phyloP scores from a whole-genome alignment of 1,140 invertebrate genomes.

The Drosophila mayri region DNA sequence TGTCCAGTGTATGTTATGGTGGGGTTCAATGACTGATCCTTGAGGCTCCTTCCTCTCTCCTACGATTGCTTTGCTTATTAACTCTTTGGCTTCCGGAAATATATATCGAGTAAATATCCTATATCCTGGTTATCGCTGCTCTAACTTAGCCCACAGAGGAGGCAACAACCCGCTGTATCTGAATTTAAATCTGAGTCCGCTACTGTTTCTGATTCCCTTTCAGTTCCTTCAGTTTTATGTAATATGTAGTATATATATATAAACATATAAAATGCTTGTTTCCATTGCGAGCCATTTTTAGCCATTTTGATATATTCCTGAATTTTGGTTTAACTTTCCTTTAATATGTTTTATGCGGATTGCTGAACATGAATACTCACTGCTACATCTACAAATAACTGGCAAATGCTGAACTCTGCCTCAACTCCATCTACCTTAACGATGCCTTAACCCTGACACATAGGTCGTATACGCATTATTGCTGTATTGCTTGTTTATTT shows the following conservation, averaged over 20 bases:
- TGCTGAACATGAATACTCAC: background rate
- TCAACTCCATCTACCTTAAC: background rate
- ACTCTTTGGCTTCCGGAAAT: background rate
- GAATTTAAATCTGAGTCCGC: background rate
- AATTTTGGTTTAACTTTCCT: background rate
- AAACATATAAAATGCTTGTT: slow-evolving; percentile 16
- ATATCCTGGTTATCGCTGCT: background rate
- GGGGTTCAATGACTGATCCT: slow-evolving; percentile 57
- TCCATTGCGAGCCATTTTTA: background rate
- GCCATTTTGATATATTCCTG: slow-evolving; percentile 5
- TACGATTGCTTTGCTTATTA: slow-evolving; percentile 4
- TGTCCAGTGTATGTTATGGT: slow-evolving; percentile 51
- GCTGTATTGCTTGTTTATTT: background rate
- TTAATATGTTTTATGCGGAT: background rate
- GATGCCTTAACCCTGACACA: background rate
- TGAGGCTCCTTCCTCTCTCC: background rate
- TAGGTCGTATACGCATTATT: slow-evolving; percentile 1
- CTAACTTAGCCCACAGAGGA: background rate
- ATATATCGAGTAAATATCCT: slow-evolving; percentile 1
- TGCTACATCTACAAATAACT: slow-evolving; percentile 9
- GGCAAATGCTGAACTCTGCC: background rate
- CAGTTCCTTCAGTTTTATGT: background rate
- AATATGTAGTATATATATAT: background rate
- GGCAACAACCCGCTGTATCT: slow-evolving; percentile 1
- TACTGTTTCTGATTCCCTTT: background rate